Base-by-base conservation (phyloP, 2,888 invertebrate genomes). In the Myathropa florea region DNA sequence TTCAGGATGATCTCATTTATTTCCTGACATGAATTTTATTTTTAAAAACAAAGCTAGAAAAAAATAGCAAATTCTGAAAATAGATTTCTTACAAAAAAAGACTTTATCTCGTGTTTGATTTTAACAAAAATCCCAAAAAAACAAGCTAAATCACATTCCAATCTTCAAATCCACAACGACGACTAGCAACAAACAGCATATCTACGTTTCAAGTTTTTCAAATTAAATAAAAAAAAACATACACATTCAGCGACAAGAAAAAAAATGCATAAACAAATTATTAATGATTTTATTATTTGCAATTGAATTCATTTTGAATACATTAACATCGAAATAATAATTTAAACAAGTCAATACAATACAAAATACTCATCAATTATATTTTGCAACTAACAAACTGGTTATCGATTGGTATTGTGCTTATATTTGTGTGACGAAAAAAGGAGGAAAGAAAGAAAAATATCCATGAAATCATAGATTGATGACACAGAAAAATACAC, bases 311-410 rank as follows among this genome's bases (percentile, higher is more conserved):
- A 78, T 57, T 33, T 39, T 71, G 21, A 76, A 70, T 68, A 64
- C 59, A 65, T 70, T 57, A 75, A 76, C 39, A 77, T 18, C 33
- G 39, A 81, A 59, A 70, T 23, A 60, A 76, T 76, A 76, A 71
- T 65, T 76, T 64, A 76, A 82, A 71, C 36, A 82, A 83, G 60
- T 71, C 77, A 77, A 61, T 65, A 65, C 65, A 76, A 60, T 57
- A 60, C 61, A 61, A 60, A 61, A 61, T 53, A 39, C 30, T 39
- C 70, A 82, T 82, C 60, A 77, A 82, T 77, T 67, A 77, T 71
- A 67, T 72, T 83, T 71, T 67, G 65, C 70, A 82, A 65, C 64
- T 21, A 26, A 67, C 46, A 55, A 82, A 76, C 76, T 57, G 82
- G 82, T 82, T 82, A n/a, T 28, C 4, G 12, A 18, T 24, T 9